Evolutionary conservation across 2,797 vertebrate species (phyloP).

Genomic region (Columba guinea): DNA sequence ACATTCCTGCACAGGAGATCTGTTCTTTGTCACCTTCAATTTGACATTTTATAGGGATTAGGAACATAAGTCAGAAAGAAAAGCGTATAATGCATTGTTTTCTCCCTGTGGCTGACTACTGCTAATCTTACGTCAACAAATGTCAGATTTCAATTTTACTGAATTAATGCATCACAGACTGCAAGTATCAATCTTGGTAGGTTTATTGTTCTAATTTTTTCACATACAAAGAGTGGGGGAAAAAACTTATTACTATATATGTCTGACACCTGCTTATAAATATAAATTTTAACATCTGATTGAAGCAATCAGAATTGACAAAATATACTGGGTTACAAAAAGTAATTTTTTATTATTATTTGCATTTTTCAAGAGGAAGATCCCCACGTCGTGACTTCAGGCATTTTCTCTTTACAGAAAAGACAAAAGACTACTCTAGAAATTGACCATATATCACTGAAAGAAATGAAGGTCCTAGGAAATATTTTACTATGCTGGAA

Average conservation of each 20-base stretch:
- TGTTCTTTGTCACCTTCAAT: constrained; percentile 61
- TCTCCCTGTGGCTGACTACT: neutral
- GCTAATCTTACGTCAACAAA: constrained; percentile 66
- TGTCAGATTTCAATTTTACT: constrained; percentile 68
- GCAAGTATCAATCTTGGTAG: neutral
- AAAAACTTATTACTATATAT: neutral
- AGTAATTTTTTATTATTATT: neutral
- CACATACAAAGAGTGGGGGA: neutral
- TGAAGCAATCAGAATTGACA: neutral
- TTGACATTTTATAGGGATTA: constrained; percentile 65
- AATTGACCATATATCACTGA: neutral
- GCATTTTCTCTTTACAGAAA: neutral
- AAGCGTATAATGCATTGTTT: constrained; percentile 39
- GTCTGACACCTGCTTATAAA: neutral
- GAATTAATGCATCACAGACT: constrained; percentile 41
- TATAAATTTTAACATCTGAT: neutral
- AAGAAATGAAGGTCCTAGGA: neutral
- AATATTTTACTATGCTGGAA: neutral
- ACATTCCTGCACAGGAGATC: neutral
- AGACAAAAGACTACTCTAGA: neutral
- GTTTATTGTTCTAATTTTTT: constrained; percentile 47
- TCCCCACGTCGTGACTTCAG: neutral
- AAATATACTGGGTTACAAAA: neutral
- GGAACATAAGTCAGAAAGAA: constrained; percentile 51
- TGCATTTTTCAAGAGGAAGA: neutral